phyloP scores from a whole-genome alignment of 35 echinoderm and acorn worm genomes.

The Heliocidaris erythrogramma region DNA sequence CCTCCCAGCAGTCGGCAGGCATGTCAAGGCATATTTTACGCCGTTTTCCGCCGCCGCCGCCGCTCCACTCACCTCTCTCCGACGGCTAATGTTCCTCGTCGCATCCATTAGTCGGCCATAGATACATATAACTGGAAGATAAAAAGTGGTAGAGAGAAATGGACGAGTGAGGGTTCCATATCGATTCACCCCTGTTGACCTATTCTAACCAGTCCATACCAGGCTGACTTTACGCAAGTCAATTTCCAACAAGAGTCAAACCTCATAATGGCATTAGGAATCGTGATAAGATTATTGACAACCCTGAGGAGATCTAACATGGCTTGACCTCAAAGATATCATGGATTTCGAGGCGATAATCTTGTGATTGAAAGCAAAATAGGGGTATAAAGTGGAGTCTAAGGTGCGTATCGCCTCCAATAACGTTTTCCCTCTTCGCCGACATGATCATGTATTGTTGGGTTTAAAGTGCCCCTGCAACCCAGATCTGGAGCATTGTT shows the following conservation, averaged over 20 bases:
- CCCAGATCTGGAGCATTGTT: no score
- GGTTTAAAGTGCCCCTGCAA: no score
- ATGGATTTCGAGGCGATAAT: background rate
- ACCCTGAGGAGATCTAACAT: background rate
- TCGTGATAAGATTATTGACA: constrained; percentile 11
- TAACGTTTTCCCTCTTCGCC: background rate
- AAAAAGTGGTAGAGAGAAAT: background rate
- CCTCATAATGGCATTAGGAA: background rate
- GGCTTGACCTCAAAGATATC: background rate
- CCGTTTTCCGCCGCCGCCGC: background rate
- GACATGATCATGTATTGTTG: background rate
- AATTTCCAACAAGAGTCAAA: background rate
- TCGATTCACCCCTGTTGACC: constrained; percentile 6
- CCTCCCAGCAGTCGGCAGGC: background rate
- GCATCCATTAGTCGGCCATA: constrained; percentile 32
- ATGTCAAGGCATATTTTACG: constrained; percentile 22
- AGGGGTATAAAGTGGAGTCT: background rate
- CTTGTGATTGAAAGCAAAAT: background rate
- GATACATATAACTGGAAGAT: constrained; percentile 22
- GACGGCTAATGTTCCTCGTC: background rate
- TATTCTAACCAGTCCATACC: background rate
- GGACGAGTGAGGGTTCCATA: background rate
- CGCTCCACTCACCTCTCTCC: background rate
- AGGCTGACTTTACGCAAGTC: constrained; percentile 15
- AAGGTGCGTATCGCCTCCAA: background rate